These are phyloP conservation scores for Polydrusus cervinus DNA, from an alignment of 2,888 invertebrate species.

Conservation along the genomic window DNA sequence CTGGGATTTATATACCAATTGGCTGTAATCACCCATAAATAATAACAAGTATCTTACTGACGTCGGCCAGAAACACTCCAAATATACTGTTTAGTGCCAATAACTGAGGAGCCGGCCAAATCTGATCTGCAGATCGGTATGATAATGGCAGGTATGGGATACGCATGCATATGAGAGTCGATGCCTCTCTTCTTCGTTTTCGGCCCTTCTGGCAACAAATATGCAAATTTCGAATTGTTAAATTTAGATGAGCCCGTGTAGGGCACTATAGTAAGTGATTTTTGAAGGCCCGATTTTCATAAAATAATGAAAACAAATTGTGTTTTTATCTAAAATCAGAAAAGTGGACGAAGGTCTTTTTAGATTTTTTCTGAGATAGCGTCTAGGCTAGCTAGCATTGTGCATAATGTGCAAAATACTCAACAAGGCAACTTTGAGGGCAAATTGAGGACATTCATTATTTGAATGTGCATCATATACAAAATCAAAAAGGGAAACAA, in stretches of 20 bases:
- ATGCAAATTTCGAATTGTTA: constrained; percentile 49
- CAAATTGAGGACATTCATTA: no score
- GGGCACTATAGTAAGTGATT: constrained; percentile 9
- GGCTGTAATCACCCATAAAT: constrained; percentile 47
- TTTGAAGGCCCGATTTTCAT: neutral
- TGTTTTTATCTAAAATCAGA: no score
- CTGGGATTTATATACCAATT: constrained; percentile 45
- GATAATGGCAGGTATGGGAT: constrained; percentile 47
- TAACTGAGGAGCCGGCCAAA: constrained; percentile 48
- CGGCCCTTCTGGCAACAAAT: constrained; percentile 35
- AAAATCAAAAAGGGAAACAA: no score
- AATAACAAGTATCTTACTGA: constrained; percentile 52
- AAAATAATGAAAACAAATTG: no score
- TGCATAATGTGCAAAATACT: no score
- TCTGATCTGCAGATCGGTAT: constrained; percentile 52
- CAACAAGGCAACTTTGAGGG: no score
- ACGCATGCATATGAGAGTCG: constrained; percentile 43
- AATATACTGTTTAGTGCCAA: constrained; percentile 53
- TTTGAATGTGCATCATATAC: no score
- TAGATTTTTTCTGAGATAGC: no score
- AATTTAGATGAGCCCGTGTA: constrained; percentile 41
- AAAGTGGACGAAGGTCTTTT: no score
- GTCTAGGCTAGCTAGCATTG: no score
- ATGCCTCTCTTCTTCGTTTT: constrained; percentile 24
- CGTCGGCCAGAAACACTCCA: constrained; percentile 48